Evolutionary conservation across 2,113 vertebrate genomes (phyloP).

Genomic region (Catharus bicknelli): DNA sequence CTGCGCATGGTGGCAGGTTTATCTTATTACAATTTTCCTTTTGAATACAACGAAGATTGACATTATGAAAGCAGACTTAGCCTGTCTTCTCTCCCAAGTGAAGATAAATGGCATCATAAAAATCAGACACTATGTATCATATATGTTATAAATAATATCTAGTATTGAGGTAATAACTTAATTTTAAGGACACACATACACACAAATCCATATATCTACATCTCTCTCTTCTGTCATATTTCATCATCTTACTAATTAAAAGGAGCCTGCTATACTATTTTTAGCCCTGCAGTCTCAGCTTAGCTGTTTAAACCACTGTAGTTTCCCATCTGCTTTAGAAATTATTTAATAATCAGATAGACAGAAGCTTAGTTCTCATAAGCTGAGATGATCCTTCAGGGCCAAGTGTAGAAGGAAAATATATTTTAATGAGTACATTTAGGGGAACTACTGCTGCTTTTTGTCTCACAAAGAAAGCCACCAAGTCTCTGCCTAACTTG

Average conservation of each 20-base stretch:
- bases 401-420: conserved; percentile 25
- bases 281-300: conserved; percentile 48
- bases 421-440: conserved; percentile 34
- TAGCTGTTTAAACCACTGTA: conserved; percentile 60
- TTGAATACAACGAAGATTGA: conserved; percentile 43
- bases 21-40: conserved; percentile 48
- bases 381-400: conserved; percentile 54
- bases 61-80: conserved; percentile 46
- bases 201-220: conserved; percentile 54
- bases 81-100: conserved; percentile 35
- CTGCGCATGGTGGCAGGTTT: background rate
- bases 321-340: conserved; percentile 61
- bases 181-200: conserved; percentile 61
- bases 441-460: conserved; percentile 22
- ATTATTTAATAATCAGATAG: conserved; percentile 68
- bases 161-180: conserved; percentile 58
- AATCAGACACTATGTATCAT: conserved; percentile 62
- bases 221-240: conserved; percentile 59
- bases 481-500: conserved; percentile 7
- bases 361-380: conserved; percentile 57
- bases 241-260: conserved; percentile 68
- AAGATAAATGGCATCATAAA: conserved; percentile 68
- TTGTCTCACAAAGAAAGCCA: conserved; percentile 3
- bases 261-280: conserved; percentile 52
- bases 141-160: conserved; percentile 65